Evolutionary conservation across 2,797 vertebrate species (phyloP), one percentile per base, ranked within the genome.

Genomic region (Notoglanidium macrostoma): DNA sequence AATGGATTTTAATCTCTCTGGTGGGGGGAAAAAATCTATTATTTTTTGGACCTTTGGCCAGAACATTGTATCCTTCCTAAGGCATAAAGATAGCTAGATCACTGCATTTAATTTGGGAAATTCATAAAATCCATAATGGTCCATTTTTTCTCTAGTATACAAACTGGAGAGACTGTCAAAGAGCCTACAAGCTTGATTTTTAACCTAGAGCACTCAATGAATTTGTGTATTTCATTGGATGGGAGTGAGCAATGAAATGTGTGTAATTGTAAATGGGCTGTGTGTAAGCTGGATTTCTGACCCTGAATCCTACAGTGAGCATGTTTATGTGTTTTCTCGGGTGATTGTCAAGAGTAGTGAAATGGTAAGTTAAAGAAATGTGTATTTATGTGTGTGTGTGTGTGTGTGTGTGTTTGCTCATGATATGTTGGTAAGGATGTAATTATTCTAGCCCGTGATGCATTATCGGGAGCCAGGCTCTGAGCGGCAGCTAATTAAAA

Each of bases 401-500:
- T 26, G 14, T 77, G 46, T n/a, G 21, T 73, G 70, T n/a, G 44
- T 46, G 21, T 11, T 6, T 61, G 46, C 86, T 59, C 77, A 61
- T 44, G 32, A 59, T 80, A 26, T 80, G 55, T 35, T 26, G 78
- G 10, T 80, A 46, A 63, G 78, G 35, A 44, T 61, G 35, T 26
- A 63, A 80, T 80, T 80, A 80, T 44, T 80, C 6, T 80, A 61
- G 21, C 32, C 78, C 2, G 11, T 26, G 23, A 61, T 26, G 57
- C 82, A 88, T 88, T 90, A 89, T 67, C 63, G 54, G 15, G 86
- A 61, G 84, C 61, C 59, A 87, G 85, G 26, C 70, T 68, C 83
- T 55, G 87, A 81, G 73, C 46, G 57, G 76, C 57, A 74, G 85
- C 87, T 86, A 89, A 89, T 91, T 89, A 91, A 87, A 87, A 86